phyloP scores from a whole-genome alignment of 2,888 invertebrate species.

The Coremacera marginata region DNA sequence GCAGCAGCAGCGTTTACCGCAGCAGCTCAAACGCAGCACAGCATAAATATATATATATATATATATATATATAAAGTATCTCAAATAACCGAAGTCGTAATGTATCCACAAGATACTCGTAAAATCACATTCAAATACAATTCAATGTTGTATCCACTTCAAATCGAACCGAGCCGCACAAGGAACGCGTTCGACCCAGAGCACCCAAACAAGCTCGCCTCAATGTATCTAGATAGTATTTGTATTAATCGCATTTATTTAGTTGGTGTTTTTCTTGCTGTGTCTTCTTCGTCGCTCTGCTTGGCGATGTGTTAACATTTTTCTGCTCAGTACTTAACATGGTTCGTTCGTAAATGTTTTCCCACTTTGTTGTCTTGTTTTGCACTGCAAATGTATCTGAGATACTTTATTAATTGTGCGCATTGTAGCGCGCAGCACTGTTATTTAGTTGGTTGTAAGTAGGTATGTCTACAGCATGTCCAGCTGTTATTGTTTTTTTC shows the following conservation, averaged over 20 bases:
- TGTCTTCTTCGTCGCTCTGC: not conserved
- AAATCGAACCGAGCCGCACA: not conserved
- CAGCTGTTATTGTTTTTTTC: not conserved
- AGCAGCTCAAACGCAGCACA: slow-evolving; percentile 35
- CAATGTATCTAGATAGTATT: not conserved
- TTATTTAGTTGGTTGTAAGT: not conserved
- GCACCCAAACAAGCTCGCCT: too few species aligned
- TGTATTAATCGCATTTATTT: not conserved
- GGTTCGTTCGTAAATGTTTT: not conserved
- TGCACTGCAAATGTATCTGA: slow-evolving; percentile 3
- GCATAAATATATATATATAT: not conserved
- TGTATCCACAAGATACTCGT: not conserved
- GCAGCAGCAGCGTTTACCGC: slow-evolving; percentile 21
- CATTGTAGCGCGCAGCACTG: not conserved
- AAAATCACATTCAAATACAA: slow-evolving; percentile 1
- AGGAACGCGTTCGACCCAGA: not conserved
- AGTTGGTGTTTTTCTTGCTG: not conserved
- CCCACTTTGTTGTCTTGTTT: not conserved
- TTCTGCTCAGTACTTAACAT: not conserved
- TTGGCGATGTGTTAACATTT: not conserved
- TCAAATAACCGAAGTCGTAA: slow-evolving; percentile 20
- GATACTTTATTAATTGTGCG: slow-evolving; percentile 4
- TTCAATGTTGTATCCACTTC: not conserved
- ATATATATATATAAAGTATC: not conserved
- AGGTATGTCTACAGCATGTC: not conserved